Evolutionary conservation across 2,113 vertebrate species (phyloP).

Genomic region (Mixornis gularis): DNA sequence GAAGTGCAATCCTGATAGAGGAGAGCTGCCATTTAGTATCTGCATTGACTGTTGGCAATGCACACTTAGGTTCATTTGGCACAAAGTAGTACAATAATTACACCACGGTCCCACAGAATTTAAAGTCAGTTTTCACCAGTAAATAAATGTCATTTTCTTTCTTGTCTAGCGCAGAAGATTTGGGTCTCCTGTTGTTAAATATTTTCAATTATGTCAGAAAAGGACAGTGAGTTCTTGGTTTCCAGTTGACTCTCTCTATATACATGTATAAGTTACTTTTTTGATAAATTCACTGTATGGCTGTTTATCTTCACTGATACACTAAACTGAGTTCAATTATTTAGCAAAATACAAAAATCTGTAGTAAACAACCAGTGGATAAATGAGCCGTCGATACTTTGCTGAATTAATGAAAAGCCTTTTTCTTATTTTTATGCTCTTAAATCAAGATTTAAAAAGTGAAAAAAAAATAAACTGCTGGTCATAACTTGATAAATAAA

Average conservation of each 20-base stretch:
- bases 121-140: neutral
- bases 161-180: neutral
- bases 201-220: neutral
- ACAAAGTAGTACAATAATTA: neutral
- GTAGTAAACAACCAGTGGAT: neutral
- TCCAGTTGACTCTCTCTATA: neutral
- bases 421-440: neutral
- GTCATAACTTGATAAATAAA: neutral
- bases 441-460: neutral
- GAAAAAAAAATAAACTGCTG: neutral
- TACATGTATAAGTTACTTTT: neutral
- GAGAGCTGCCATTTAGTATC: neutral
- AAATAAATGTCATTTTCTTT: neutral
- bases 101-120: neutral
- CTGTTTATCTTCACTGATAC: neutral
- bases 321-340: neutral
- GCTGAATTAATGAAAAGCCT: neutral
- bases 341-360: neutral
- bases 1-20: neutral
- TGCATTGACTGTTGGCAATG: neutral
- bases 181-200: neutral
- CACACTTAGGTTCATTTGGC: neutral
- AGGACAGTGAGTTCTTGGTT: neutral
- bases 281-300: neutral
- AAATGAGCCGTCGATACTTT: neutral